Evolutionary conservation across 1,140 invertebrate genomes (phyloP).

Genomic region (Pissodes strobi): DNA sequence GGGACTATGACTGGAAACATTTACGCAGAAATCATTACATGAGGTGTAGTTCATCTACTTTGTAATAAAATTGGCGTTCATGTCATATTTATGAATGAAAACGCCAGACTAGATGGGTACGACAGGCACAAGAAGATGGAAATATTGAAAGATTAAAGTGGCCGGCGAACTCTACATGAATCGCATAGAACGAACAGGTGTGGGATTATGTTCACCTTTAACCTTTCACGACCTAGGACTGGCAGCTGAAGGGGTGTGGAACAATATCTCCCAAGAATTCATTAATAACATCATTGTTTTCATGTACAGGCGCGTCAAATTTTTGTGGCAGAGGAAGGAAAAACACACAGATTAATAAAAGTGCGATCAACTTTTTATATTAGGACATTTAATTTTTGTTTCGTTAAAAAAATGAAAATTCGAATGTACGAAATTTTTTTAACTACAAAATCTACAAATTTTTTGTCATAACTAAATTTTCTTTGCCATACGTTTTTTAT

Average conservation of each 20-base stretch:
- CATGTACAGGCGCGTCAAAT: not conserved
- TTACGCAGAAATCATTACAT: too few species aligned
- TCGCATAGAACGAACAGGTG: not conserved
- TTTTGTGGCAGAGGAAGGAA: not conserved
- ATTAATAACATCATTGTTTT: not conserved
- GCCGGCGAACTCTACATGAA: not conserved
- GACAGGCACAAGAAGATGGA: not conserved
- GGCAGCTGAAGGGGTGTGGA: not conserved
- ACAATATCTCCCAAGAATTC: not conserved
- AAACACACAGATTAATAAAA: too few species aligned
- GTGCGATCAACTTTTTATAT: too few species aligned
- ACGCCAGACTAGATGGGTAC: not conserved
- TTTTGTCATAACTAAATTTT: too few species aligned
- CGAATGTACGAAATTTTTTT: too few species aligned
- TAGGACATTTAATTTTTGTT: too few species aligned
- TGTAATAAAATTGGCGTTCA: not conserved
- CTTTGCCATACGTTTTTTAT: too few species aligned
- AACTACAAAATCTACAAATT: too few species aligned
- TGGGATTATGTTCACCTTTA: not conserved
- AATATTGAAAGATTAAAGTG: not conserved
- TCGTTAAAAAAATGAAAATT: too few species aligned
- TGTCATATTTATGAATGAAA: not conserved
- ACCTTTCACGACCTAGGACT: not conserved
- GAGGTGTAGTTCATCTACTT: not conserved
- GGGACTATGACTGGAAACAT: too few species aligned